A percentile compares a stretch with the other conserved stretches of the same genome.
Conservation (phyloP, 2,113 vertebrate genomes). For the Sinocyclocheilus rhinocerous region DNA sequence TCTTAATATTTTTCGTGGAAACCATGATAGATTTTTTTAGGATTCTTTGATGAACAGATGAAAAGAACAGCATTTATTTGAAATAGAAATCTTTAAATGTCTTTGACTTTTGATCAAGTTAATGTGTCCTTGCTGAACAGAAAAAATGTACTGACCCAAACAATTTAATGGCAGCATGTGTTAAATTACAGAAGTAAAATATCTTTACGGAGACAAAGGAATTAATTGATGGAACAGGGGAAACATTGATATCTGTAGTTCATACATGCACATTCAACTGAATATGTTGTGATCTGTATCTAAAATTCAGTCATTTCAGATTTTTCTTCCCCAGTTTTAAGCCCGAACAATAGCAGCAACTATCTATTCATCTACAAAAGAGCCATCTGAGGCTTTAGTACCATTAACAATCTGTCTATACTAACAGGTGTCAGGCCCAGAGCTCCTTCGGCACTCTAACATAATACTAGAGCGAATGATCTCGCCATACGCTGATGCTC, state of each 20-base stretch:
- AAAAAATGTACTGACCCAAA: no score
- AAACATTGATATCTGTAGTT: background rate
- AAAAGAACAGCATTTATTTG: no score
- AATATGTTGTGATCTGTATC: background rate
- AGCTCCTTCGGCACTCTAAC: background rate
- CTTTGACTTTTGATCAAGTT: background rate
- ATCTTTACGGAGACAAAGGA: background rate
- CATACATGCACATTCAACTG: background rate
- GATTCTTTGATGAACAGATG: no score
- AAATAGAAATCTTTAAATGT: no score
- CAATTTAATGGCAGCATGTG: background rate
- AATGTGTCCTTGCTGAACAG: no score
- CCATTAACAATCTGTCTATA: slow-evolving; percentile 42
- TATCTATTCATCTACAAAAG: slow-evolving; percentile 27
- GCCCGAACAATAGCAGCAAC: background rate
- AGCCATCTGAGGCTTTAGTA: background rate
- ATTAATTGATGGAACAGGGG: background rate
- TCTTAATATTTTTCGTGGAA: no score
- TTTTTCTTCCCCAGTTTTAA: background rate
- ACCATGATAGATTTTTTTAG: no score
- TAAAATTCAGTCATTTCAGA: background rate
- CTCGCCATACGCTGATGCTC: background rate
- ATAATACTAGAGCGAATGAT: slow-evolving; percentile 24
- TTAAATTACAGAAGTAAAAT: background rate
- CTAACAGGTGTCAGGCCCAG: slow-evolving; percentile 50